phyloP scores from a whole-genome alignment of 2,888 invertebrate species.

The Byasa hedistus region DNA sequence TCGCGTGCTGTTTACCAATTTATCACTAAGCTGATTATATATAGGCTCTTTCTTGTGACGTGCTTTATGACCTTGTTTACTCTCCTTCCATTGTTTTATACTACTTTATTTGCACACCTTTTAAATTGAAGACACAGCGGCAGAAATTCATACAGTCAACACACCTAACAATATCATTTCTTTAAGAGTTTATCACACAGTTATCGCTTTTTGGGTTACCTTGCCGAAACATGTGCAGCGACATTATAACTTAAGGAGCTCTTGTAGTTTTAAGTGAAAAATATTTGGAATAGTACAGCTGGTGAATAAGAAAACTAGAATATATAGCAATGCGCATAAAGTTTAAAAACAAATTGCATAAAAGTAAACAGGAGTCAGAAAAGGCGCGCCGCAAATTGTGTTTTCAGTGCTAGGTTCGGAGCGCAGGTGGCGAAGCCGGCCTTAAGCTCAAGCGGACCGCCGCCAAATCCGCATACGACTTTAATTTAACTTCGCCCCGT shows the following conservation, averaged over 20 bases:
- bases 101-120: conserved; percentile 68
- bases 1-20: conserved; percentile 79
- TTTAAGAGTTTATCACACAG: background rate
- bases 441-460: conserved; percentile 64
- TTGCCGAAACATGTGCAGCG: too few relatives aligned
- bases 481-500: conserved; percentile 76
- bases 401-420: conserved; percentile 60
- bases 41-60: conserved; percentile 73
- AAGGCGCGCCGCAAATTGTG: conserved; percentile 70
- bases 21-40: conserved; percentile 80
- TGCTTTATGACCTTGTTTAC: conserved; percentile 75
- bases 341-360: conserved; percentile 61
- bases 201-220: too few relatives aligned
- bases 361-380: conserved; percentile 65
- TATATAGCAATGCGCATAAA: conserved; percentile 43
- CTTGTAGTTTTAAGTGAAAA: background rate
- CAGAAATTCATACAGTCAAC: conserved; percentile 30
- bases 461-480: conserved; percentile 71
- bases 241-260: background rate
- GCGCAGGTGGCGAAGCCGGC: conserved; percentile 64
- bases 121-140: conserved; percentile 50
- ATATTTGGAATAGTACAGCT: conserved; percentile 27
- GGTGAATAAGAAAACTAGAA: conserved; percentile 39
- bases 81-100: conserved; percentile 63
- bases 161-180: conserved; percentile 13